Base-by-base conservation (phyloP, 1,140 invertebrate species). In the Listronotus oregonensis region DNA sequence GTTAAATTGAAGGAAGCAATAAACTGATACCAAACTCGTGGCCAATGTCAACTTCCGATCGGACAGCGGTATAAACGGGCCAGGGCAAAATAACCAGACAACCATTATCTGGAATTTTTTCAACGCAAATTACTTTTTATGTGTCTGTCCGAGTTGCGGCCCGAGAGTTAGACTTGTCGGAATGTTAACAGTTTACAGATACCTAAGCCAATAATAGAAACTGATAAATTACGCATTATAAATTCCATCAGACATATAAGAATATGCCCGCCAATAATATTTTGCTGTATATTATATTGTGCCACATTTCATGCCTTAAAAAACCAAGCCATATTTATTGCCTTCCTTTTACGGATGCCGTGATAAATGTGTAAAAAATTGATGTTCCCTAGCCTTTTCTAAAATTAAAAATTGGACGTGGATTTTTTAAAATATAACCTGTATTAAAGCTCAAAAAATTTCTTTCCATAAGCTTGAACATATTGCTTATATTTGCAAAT, bases 71-170 rank as follows among this genome's bases (percentile, higher is more conserved):
- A 51, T 60, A 59, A 61, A 64, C 34, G 46, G 50, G 37, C 68
- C 68, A 55, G 60, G 21, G 47, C 17, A 46, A 66, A 66, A 70
- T 70, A 67, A 67, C 68, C 68, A 70, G 68, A 66, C 68, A 70
- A 67, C 59, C 64, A 70, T 70, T 70, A 70, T 70, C 59, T 15
- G 64, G 63, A 64, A 62, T 66, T 67, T 70, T 70, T 70, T 67
- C 55, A 55, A 56, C 40, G 44, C 64, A 63, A 70, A 66, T 66
- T 65, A 67, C 68, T 70, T 70, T 64, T 70, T 70, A 67, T 70
- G 62, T 64, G 68, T 70, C 68, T 70, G 64, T 64, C 61, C 43
- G 44, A 56, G 44, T 66, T 37, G 21, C 34, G 27, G 61, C 60
- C 50, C 40, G 60, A 50, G 62, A 58, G 52, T 50, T 70, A 44